These are phyloP conservation scores for Crotalus tigris DNA, from an alignment of 2,113 vertebrate species.

Conservation along the genomic window DNA sequence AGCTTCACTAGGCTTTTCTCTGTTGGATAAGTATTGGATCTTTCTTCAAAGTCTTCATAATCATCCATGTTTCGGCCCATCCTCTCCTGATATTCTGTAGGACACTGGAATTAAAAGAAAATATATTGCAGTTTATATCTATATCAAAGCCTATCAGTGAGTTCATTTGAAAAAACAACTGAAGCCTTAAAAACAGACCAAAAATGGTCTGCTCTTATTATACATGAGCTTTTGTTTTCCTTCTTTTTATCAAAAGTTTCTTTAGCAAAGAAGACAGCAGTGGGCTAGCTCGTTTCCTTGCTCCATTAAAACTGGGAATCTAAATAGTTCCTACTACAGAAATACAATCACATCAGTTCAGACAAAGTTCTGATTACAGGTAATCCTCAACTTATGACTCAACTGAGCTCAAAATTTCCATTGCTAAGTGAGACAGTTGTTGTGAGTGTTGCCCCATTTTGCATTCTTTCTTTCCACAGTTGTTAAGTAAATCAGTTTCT, in stretches of 20 bases:
- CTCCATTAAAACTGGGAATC: neutral
- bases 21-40: conserved; percentile 77
- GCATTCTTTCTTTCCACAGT: neutral
- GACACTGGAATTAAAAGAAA: conserved; percentile 75
- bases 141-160: neutral
- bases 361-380: neutral
- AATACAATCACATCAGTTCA: neutral
- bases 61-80: conserved; percentile 84
- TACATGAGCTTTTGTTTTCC: neutral
- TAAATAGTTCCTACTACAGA: neutral
- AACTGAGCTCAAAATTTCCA: neutral
- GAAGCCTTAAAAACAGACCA: neutral
- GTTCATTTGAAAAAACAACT: neutral
- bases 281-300: neutral
- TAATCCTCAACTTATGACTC: neutral
- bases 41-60: conserved; percentile 98
- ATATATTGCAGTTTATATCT: neutral
- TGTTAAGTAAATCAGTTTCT: neutral
- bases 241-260: neutral
- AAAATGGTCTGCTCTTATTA: neutral
- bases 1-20: conserved; percentile 82
- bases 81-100: conserved; percentile 84
- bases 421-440: neutral
- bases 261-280: neutral
- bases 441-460: neutral